These are phyloP conservation scores for Loris lydekkerianus DNA, from an alignment of 2,797 vertebrate genomes.

Conservation along the genomic window DNA sequence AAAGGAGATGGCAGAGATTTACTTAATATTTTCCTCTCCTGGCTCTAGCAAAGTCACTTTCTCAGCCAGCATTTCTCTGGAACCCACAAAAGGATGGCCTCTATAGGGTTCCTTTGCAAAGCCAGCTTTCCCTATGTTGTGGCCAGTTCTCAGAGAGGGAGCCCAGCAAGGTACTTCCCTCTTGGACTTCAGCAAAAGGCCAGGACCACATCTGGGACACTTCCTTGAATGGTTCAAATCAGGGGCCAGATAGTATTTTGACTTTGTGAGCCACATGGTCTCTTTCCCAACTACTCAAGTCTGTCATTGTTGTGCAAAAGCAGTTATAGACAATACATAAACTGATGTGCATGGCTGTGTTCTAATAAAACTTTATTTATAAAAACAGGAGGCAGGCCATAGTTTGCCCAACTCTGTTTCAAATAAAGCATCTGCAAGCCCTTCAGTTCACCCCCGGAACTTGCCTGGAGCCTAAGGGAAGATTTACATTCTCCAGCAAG, in stretches of 20 bases:
- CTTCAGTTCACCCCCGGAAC: background rate
- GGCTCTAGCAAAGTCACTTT: background rate
- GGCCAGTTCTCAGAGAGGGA: constrained; percentile 21
- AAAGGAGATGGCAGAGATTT: background rate
- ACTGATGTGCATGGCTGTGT: background rate
- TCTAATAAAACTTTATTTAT: constrained; percentile 3
- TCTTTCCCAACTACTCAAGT: constrained; percentile 29
- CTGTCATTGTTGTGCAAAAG: background rate
- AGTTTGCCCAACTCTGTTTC: background rate
- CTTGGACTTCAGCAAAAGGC: constrained; percentile 45
- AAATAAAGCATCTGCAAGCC: background rate
- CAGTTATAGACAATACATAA: background rate
- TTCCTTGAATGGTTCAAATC: constrained; percentile 33
- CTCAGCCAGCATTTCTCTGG: constrained; percentile 56
- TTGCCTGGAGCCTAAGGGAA: background rate
- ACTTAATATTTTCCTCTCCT: constrained; percentile 29
- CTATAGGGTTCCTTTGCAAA: constrained; percentile 41
- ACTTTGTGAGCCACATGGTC: background rate
- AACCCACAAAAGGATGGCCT: constrained; percentile 49
- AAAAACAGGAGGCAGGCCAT: background rate
- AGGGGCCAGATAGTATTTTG: background rate
- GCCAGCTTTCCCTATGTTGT: background rate
- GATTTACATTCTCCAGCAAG: constrained; percentile 1
- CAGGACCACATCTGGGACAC: background rate
- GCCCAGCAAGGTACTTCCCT: background rate